Conservation (phyloP, 2,113 vertebrate species). For the Sprattus sprattus region DNA sequence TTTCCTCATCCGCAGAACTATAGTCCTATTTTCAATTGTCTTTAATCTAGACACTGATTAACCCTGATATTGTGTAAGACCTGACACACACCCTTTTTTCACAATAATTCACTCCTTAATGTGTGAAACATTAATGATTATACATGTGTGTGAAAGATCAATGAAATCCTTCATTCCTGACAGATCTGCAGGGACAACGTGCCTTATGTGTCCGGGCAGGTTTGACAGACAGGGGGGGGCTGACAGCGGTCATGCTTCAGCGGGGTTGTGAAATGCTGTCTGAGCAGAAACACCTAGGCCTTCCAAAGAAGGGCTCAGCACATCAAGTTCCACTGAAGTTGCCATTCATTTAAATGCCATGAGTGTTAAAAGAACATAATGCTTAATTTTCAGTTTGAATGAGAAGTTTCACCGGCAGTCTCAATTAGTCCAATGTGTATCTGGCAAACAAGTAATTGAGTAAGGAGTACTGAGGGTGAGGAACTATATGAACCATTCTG, state of each 20-base stretch:
- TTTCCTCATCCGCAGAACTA: too few species aligned
- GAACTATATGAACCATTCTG: not conserved
- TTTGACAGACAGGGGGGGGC: not conserved
- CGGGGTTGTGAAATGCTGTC: slow-evolving; percentile 2
- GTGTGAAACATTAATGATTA: not conserved
- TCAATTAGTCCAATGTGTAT: not conserved
- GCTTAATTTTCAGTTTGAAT: not conserved
- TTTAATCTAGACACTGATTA: not conserved
- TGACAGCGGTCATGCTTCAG: not conserved
- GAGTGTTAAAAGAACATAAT: not conserved
- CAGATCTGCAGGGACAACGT: not conserved
- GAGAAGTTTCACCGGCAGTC: not conserved
- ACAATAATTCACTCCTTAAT: not conserved
- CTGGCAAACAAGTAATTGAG: not conserved
- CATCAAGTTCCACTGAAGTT: not conserved
- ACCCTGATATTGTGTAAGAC: not conserved
- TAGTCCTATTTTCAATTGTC: too few species aligned
- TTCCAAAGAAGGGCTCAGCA: not conserved
- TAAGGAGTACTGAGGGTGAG: not conserved
- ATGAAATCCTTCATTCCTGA: not conserved
- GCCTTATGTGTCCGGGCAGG: slow-evolving; percentile 17
- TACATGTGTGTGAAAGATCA: not conserved
- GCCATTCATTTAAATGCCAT: not conserved
- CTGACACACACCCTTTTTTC: not conserved
- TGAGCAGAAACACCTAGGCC: not conserved